A percentile compares a stretch with the other conserved stretches of the same genome.
Evolutionary conservation across 1,140 invertebrate genomes (phyloP).

Genomic region (Globodera rostochiensis): DNA sequence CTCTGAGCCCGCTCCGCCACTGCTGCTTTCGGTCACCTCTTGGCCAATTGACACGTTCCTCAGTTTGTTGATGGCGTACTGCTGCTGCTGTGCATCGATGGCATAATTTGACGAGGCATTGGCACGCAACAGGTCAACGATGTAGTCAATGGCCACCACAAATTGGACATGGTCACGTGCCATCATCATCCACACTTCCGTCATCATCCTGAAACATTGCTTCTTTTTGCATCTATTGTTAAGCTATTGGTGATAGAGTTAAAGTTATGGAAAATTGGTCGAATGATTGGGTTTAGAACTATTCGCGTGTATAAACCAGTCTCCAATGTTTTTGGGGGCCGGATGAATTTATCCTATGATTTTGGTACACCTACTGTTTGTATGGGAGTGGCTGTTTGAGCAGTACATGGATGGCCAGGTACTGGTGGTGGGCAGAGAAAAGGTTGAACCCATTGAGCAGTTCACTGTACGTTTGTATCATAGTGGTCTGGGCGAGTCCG

Average conservation of each 20-base stretch:
- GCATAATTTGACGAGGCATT: conserved; percentile 22
- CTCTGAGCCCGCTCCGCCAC: neutral
- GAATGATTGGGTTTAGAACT: no score
- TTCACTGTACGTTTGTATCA: conserved; percentile 61
- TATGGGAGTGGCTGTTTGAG: conserved; percentile 61
- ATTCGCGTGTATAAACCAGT: no score
- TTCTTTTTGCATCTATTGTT: neutral
- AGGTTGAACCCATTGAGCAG: conserved; percentile 56
- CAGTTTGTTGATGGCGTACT: neutral
- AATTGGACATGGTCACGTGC: conserved; percentile 54
- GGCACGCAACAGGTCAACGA: conserved; percentile 52
- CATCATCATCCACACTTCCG: conserved; percentile 57
- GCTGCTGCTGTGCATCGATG: neutral
- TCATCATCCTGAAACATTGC: conserved; percentile 42
- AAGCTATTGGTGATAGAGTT: neutral
- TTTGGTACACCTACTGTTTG: conserved; percentile 17
- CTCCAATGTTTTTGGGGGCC: no score
- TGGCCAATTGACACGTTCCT: neutral
- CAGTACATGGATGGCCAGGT: conserved; percentile 57
- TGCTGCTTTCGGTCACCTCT: conserved; percentile 2
- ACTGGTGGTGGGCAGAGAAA: conserved; percentile 58
- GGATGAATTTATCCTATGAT: neutral
- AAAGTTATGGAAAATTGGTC: neutral
- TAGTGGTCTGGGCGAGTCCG: conserved; percentile 46
- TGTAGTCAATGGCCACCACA: conserved; percentile 51